Percentiles rank a stretch among this genome's conserved stretches.
Conservation (phyloP, 2,113 vertebrate species). For the Zosterops pallidus region DNA sequence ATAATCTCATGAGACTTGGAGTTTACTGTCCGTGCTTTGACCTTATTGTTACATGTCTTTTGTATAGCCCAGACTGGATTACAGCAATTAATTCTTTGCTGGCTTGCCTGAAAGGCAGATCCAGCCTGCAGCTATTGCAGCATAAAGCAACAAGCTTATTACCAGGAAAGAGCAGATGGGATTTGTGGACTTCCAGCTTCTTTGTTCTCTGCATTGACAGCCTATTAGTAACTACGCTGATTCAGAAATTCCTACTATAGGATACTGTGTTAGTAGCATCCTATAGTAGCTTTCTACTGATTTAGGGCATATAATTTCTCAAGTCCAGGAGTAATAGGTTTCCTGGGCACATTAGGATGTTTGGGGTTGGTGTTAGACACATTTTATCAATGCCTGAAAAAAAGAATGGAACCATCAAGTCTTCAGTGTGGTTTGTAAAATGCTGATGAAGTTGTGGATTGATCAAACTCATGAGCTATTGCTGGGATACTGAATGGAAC, state of each 20-base stretch:
- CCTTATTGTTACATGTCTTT: constrained; percentile 32
- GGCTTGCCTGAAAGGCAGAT: constrained; percentile 43
- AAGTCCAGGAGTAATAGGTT: neutral
- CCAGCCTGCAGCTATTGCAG: constrained; percentile 42
- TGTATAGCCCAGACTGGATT: constrained; percentile 53
- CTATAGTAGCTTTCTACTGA: neutral
- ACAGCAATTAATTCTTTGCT: constrained; percentile 55
- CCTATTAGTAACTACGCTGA: neutral
- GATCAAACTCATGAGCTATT: neutral
- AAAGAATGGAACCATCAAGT: neutral
- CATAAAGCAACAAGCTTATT: constrained; percentile 61
- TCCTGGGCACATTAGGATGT: neutral
- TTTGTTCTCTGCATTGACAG: constrained; percentile 27
- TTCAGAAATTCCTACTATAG: neutral
- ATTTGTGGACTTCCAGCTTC: constrained; percentile 18
- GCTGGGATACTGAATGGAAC: neutral
- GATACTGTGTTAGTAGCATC: neutral
- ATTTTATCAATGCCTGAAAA: neutral
- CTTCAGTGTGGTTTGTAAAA: neutral
- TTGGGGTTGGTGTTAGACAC: neutral
- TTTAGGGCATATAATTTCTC: neutral
- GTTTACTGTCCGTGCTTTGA: neutral
- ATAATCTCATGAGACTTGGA: neutral
- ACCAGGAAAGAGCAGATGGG: constrained; percentile 57
- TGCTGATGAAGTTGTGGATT: neutral